These are phyloP conservation scores for Ailurus styani DNA, from an alignment of 2,113 vertebrate species.

Conservation along the genomic window DNA sequence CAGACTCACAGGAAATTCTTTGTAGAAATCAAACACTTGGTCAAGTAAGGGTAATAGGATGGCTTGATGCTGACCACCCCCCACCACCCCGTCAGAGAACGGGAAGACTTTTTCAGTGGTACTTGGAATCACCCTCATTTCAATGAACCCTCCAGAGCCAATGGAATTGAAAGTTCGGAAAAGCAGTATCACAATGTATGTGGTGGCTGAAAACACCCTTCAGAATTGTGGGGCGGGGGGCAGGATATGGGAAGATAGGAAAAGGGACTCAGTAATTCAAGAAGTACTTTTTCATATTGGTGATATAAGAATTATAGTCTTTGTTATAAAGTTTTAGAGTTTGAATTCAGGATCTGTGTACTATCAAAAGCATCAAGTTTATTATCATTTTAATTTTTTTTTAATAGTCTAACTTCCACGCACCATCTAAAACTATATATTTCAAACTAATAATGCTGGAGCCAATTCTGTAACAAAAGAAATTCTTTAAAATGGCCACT, in stretches of 20 bases:
- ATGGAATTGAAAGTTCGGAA: constrained; percentile 34
- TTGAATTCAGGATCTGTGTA: background rate
- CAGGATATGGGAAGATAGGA: background rate
- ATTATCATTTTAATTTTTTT: background rate
- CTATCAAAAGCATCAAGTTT: background rate
- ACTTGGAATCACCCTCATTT: constrained; percentile 28
- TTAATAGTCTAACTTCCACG: background rate
- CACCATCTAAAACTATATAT: background rate
- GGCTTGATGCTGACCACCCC: background rate
- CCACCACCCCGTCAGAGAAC: background rate
- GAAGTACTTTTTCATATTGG: background rate
- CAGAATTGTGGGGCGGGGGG: background rate
- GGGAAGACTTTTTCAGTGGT: background rate
- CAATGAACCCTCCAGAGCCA: background rate
- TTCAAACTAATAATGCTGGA: constrained; percentile 40
- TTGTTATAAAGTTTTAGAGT: background rate
- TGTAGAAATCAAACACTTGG: constrained; percentile 30
- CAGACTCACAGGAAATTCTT: constrained; percentile 20
- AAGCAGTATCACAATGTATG: constrained; percentile 31
- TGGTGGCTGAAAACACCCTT: background rate
- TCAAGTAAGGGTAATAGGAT: background rate
- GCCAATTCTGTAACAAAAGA: background rate
- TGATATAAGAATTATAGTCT: background rate
- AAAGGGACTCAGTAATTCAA: constrained; percentile 29
- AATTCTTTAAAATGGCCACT: constrained; percentile 26